A percentile compares a stretch with the other conserved stretches of the same genome.
phyloP scores from a whole-genome alignment of 2,888 invertebrate species.

The Diarsia brunnea region DNA sequence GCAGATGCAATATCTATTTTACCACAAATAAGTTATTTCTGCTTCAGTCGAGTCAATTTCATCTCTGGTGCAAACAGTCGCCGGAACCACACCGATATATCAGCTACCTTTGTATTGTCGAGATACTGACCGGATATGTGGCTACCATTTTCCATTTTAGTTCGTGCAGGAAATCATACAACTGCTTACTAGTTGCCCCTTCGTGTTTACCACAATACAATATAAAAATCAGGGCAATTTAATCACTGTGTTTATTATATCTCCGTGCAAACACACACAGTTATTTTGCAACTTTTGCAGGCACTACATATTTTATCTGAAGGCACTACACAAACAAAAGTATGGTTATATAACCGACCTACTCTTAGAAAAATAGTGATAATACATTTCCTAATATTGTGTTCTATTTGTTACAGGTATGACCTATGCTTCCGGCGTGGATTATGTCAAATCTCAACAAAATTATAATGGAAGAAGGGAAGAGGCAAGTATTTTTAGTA shows the following conservation, averaged over 20 bases:
- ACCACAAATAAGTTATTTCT: neutral
- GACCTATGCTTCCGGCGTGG: slow-evolving; percentile 43
- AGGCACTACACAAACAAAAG: neutral
- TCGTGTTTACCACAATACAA: slow-evolving; percentile 34
- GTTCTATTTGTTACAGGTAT: slow-evolving; percentile 70
- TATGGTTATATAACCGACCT: neutral
- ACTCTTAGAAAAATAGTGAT: neutral
- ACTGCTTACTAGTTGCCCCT: slow-evolving; percentile 37
- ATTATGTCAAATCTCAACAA: slow-evolving; percentile 62
- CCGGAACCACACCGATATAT: slow-evolving; percentile 5
- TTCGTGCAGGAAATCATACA: slow-evolving; percentile 66
- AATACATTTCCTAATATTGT: neutral
- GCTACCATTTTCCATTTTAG: slow-evolving; percentile 57
- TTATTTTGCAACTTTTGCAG: slow-evolving; percentile 8
- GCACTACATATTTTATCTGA: neutral
- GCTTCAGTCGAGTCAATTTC: neutral
- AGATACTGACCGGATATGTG: slow-evolving; percentile 50
- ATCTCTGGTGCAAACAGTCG: neutral
- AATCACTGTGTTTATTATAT: slow-evolving; percentile 6
- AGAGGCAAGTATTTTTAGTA: slow-evolving; percentile 57
- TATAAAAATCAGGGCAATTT: slow-evolving; percentile 25
- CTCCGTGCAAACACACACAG: neutral
- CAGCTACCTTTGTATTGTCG: slow-evolving; percentile 16
- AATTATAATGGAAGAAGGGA: slow-evolving; percentile 60
- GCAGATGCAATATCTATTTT: neutral